phyloP scores from a whole-genome alignment of 2,113 vertebrate genomes.

The Perccottus glenii region DNA sequence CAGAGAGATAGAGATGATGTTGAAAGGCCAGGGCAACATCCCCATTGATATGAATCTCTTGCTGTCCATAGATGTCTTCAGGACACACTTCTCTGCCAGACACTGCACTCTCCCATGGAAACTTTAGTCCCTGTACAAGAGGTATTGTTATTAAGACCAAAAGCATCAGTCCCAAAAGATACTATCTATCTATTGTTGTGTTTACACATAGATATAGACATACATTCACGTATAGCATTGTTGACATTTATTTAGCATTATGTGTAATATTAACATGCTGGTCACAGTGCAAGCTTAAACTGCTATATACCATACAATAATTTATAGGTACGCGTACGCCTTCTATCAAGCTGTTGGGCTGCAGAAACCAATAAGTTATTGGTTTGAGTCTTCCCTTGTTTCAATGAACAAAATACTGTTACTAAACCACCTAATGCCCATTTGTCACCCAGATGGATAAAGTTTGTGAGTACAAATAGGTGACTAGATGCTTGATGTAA shows the following conservation, averaged over 20 bases:
- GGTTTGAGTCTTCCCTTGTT: too few species aligned
- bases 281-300: not conserved
- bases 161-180: not conserved
- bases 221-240: too few species aligned
- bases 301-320: too few species aligned
- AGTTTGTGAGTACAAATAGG: too few species aligned
- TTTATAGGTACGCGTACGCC: too few species aligned
- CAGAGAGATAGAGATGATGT: slow-evolving; percentile 85
- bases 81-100: slow-evolving; percentile 91
- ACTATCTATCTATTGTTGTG: not conserved
- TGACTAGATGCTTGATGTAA: too few species aligned
- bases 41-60: slow-evolving; percentile 92
- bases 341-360: too few species aligned
- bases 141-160: not conserved
- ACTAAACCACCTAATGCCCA: too few species aligned
- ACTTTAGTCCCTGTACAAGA: slow-evolving; percentile 89
- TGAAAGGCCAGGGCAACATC: slow-evolving; percentile 90
- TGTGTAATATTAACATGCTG: not conserved
- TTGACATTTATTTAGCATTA: not conserved
- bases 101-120: slow-evolving; percentile 91
- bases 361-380: too few species aligned
- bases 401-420: too few species aligned
- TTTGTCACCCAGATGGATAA: too few species aligned
- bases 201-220: too few species aligned
- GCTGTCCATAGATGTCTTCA: slow-evolving; percentile 84